Conservation (phyloP, 2,797 vertebrate genomes). For the Cirrhinus mrigala region DNA sequence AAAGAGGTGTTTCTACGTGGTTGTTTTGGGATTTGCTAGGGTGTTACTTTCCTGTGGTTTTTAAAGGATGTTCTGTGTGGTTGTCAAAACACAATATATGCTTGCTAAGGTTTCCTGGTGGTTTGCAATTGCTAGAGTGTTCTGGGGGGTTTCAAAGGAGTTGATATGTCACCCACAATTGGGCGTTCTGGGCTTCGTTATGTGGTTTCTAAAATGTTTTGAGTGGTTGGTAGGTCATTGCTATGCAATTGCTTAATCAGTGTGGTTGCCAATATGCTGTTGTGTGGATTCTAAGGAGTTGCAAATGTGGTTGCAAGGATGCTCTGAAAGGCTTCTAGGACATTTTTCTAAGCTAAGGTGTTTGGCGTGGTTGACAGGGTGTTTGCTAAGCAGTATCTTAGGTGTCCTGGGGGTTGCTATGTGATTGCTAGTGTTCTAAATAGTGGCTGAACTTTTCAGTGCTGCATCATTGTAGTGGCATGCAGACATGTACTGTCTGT, state of each 20-base stretch:
- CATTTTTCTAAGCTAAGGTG: neutral
- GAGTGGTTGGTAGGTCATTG: neutral
- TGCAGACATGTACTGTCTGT: constrained; percentile 23
- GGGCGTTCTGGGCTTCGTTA: neutral
- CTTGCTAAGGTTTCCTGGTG: neutral
- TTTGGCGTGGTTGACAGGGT: neutral
- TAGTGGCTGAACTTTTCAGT: neutral
- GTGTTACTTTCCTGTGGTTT: neutral
- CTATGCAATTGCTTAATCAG: neutral
- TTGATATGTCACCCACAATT: neutral
- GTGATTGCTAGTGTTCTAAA: neutral
- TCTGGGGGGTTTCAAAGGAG: neutral
- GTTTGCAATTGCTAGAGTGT: neutral
- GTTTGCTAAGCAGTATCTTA: neutral
- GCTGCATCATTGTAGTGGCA: neutral
- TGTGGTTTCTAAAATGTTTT: neutral
- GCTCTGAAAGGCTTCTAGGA: neutral
- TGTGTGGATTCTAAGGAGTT: neutral
- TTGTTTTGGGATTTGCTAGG: neutral
- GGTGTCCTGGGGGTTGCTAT: neutral
- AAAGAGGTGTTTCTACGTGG: neutral
- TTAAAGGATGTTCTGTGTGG: neutral
- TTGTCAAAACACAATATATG: neutral
- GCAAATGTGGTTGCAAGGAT: neutral
- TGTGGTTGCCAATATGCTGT: too few species aligned